Conservation (phyloP, 2,113 vertebrate species). For the Oreochromis spilurus region DNA sequence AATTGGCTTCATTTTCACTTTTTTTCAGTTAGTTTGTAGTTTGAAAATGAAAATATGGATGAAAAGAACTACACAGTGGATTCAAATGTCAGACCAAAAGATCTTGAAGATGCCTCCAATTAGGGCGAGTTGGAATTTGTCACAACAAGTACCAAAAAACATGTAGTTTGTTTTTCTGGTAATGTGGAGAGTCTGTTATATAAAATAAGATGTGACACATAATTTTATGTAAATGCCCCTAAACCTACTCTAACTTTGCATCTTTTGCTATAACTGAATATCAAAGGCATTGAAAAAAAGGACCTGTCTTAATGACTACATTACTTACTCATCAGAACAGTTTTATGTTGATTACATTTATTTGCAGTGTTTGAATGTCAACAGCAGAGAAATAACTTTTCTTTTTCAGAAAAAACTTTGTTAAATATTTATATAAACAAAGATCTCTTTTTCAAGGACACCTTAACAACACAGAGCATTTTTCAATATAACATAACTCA, state of each 20-base stretch:
- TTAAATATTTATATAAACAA: not conserved
- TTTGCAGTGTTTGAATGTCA: not conserved
- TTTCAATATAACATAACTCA: not conserved
- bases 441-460: constrained; percentile 26
- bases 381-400: not conserved
- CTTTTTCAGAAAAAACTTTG: not conserved
- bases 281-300: not conserved
- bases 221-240: not conserved
- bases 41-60: not conserved
- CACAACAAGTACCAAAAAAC: not conserved
- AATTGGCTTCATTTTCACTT: not conserved
- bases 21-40: not conserved
- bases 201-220: not conserved
- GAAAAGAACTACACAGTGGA: not conserved
- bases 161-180: not conserved
- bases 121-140: not conserved
- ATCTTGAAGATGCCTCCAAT: not conserved
- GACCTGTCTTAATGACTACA: not conserved
- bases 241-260: not conserved
- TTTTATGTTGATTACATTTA: not conserved
- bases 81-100: not conserved
- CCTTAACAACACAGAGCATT: not conserved
- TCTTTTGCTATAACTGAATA: not conserved
- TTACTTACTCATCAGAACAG: not conserved
- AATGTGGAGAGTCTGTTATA: not conserved